These are phyloP conservation scores for Dasysyrphus tricinctus DNA, from an alignment of 2,888 invertebrate species.

Conservation along the genomic window DNA sequence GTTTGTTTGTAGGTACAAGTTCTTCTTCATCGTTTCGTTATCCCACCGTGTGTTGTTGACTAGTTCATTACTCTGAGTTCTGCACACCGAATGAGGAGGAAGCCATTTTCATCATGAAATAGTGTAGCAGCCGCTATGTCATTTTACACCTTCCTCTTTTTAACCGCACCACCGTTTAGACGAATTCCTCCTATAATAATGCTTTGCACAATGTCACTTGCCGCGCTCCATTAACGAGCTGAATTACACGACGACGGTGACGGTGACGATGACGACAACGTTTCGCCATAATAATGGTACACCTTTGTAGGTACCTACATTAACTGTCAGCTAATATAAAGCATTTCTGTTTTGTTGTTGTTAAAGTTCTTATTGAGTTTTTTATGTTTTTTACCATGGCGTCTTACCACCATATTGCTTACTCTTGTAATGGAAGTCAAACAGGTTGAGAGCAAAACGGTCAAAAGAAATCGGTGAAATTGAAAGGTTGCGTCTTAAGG, in stretches of 20 bases:
- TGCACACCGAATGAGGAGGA: constrained; percentile 1
- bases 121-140: constrained; percentile 52
- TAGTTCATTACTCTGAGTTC: constrained; percentile 44
- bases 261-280: neutral
- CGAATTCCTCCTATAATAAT: neutral
- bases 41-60: neutral
- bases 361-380: constrained; percentile 22
- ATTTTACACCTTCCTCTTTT: constrained; percentile 57
- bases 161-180: constrained; percentile 34
- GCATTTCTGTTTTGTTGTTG: constrained; percentile 46
- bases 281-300: constrained; percentile 64
- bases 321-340: constrained; percentile 73
- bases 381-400: constrained; percentile 21
- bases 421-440: constrained; percentile 72
- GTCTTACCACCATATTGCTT: constrained; percentile 34
- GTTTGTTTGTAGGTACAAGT: constrained; percentile 19
- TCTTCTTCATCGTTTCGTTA: constrained; percentile 7
- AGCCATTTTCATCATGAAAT: constrained; percentile 36
- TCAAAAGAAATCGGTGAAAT: constrained; percentile 70
- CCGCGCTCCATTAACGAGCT: constrained; percentile 71
- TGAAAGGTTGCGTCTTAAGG: constrained; percentile 68
- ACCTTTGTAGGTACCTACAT: constrained; percentile 54
- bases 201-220: constrained; percentile 71
- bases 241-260: constrained; percentile 41
- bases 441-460: constrained; percentile 67